A percentile compares a stretch with the other conserved stretches of the same genome.
Conservation (phyloP, 2,888 invertebrate species). For the Drosophila diplacantha region DNA sequence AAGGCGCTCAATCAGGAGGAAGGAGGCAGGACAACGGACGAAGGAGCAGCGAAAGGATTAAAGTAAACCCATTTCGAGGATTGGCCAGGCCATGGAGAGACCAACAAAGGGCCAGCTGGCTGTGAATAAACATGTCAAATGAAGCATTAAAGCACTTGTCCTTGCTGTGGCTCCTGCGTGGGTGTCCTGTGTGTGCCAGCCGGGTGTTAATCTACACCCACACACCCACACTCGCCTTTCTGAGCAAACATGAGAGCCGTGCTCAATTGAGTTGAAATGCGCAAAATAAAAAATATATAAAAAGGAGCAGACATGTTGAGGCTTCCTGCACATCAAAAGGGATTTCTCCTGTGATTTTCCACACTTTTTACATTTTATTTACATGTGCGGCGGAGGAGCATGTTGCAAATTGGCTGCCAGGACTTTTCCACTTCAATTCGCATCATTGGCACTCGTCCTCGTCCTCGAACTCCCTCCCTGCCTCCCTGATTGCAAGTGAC, state of each 20-base stretch:
- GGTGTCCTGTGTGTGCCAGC: conserved; percentile 35
- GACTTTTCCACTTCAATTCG: conserved; percentile 71
- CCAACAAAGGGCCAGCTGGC: conserved; percentile 68
- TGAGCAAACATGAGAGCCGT: conserved; percentile 64
- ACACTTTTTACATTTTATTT: conserved; percentile 68
- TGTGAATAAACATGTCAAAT: conserved; percentile 73
- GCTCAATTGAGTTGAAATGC: conserved; percentile 69
- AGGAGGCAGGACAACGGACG: conserved; percentile 44
- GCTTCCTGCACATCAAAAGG: conserved; percentile 66
- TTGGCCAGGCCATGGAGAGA: conserved; percentile 65
- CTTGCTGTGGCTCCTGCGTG: conserved; percentile 45
- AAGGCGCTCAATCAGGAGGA: conserved; percentile 59
- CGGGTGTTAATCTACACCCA: conserved; percentile 53
- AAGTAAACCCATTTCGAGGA: conserved; percentile 69
- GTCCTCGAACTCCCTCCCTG: not conserved
- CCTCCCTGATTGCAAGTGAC: conserved; percentile 71
- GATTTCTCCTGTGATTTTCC: conserved; percentile 42
- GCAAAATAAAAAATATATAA: conserved; percentile 25
- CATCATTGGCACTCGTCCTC: conserved; percentile 61
- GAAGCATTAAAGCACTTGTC: conserved; percentile 75
- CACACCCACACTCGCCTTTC: conserved; percentile 50
- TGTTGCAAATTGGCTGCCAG: conserved; percentile 71
- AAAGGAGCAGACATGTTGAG: conserved; percentile 56
- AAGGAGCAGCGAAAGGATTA: conserved; percentile 66
- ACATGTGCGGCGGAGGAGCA: conserved; percentile 53